Base-by-base conservation (phyloP, 2,113 vertebrate species). In the Macroglossus sobrinus region DNA sequence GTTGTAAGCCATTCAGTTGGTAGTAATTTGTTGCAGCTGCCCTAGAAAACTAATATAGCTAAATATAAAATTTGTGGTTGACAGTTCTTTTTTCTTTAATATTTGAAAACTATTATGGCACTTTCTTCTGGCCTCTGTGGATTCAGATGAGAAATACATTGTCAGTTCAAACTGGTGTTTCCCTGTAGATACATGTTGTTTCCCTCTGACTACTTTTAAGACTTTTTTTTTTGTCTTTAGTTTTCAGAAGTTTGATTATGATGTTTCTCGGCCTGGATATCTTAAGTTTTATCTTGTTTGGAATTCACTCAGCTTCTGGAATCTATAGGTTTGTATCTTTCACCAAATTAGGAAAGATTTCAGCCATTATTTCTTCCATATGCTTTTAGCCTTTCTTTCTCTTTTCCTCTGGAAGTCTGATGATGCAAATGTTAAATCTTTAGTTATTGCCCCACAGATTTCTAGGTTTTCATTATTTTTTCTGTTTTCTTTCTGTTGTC, bases 161-260 rank as follows among this genome's bases (percentile, higher is more conserved):
- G 18, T 50, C 63, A 80, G 71, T 72, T 79, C n/a, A 40, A 40
- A 33, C 33, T 24, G 7, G 53, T 55, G 6, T 45, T 81, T 80
- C 1, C 2, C 22, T 86, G 2, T 28, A 30, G 33, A 30, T 69
- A 35, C 47, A 28, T 71, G 13, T 55, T 72, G 47, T 71, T 50
- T 47, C 53, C 10, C 12, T 63, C 26, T 50, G n/a, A 28, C 40
- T 88, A 35, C 14, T 63, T 50, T 33, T 40, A 28, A 26, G 6
- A 11, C 18, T 63, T 69, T 28, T 57, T 55, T 72, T 26, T n/a
- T 68, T 89, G 15, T 59, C 26, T 88, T 92, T 81, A 22, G 12
- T 82, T 92, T 94, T 71, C 14, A 91, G 33, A 92, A 78, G 21
- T 84, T 75, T 82, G 59, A 93, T 68, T 78, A 53, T 86, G 30